A percentile compares a stretch with the other conserved stretches of the same genome.
These are phyloP conservation scores for Rhadina sibilatrix DNA, from an alignment of 2,113 vertebrate species.

Conservation along the genomic window DNA sequence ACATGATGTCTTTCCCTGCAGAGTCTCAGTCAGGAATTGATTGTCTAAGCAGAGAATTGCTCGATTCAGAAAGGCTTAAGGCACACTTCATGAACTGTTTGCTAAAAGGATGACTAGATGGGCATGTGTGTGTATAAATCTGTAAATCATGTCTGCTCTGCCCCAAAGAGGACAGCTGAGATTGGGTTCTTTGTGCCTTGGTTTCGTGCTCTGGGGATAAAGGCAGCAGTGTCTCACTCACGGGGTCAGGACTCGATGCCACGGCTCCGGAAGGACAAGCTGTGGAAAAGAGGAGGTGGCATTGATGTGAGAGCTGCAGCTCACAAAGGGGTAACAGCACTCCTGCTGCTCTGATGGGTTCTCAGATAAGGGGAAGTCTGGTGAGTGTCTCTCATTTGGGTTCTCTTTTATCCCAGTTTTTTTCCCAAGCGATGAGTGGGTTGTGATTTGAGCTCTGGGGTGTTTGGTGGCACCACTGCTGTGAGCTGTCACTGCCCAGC, in stretches of 20 bases:
- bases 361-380: background rate
- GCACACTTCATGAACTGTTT: constrained; percentile 47
- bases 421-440: accelerated
- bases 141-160: constrained; percentile 24
- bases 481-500: background rate
- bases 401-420: background rate
- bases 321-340: background rate
- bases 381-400: background rate
- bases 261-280: background rate
- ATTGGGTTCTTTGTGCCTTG: background rate
- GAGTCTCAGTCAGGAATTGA: constrained; percentile 21
- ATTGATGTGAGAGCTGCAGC: background rate
- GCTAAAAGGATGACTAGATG: constrained; percentile 46
- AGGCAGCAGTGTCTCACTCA: background rate
- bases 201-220: background rate
- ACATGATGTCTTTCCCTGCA: constrained; percentile 52
- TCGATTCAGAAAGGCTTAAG: constrained; percentile 51
- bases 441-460: background rate
- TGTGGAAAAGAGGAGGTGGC: background rate
- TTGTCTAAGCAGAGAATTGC: constrained; percentile 58
- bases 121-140: constrained; percentile 15
- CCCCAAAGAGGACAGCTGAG: background rate
- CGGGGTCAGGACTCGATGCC: background rate
- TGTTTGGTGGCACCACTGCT: background rate
- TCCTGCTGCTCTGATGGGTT: background rate